A percentile compares a stretch with the other conserved stretches of the same genome.
phyloP scores from a whole-genome alignment of 2,888 invertebrate species.

The Habroteleia sp. region DNA sequence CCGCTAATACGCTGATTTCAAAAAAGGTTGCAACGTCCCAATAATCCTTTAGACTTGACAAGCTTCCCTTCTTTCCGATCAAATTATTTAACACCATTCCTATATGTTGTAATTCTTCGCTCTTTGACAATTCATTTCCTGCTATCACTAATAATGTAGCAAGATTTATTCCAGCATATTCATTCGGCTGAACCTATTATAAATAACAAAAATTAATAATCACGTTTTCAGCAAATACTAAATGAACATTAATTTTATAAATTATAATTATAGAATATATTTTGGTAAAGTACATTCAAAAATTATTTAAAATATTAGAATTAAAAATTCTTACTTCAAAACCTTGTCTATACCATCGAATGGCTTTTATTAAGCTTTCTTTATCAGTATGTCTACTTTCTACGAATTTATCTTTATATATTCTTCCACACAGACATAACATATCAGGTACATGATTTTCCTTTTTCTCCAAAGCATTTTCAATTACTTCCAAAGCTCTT shows the following conservation, averaged over 20 bases:
- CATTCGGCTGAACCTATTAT: conserved; percentile 93
- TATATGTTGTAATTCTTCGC: conserved; percentile 94
- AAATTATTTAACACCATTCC: conserved; percentile 97
- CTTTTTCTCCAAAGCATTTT: conserved; percentile 93
- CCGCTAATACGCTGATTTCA: conserved; percentile 98
- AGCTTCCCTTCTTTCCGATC: conserved; percentile 98
- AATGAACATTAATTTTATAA: no score
- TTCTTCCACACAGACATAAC: conserved; percentile 97
- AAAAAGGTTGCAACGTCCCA: conserved; percentile 99
- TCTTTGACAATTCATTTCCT: conserved; percentile 96
- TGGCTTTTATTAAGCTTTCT: conserved; percentile 94
- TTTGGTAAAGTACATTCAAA: no score
- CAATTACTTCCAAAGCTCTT: conserved; percentile 94
- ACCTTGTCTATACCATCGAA: conserved; percentile 98
- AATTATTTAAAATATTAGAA: conserved; percentile 1
- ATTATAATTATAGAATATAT: no score
- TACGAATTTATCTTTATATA: conserved; percentile 98
- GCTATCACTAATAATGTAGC: conserved; percentile 98
- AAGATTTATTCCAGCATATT: conserved; percentile 99
- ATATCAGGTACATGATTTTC: conserved; percentile 98
- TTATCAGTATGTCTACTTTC: conserved; percentile 95
- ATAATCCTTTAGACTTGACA: conserved; percentile 95
- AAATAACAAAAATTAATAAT: conserved; percentile 27
- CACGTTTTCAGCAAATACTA: no score
- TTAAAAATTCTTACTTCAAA: conserved; percentile 85